Base-by-base conservation (phyloP, 2,888 invertebrate genomes). In the Pimpla rufipes region DNA sequence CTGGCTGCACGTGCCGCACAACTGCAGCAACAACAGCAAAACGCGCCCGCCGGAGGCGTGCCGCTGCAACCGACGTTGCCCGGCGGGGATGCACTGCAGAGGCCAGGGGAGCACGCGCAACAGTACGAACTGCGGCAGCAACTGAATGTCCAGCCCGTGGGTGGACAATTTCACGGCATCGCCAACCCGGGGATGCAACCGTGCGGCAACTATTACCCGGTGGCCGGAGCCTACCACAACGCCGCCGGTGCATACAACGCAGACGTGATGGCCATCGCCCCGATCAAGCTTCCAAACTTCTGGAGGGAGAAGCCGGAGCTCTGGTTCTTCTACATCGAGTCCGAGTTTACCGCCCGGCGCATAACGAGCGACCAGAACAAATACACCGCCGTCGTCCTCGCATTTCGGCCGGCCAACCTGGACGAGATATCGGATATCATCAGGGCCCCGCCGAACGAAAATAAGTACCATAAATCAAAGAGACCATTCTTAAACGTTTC, bases 271-370 rank as follows among this genome's bases (percentile, higher is more conserved):
- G 57, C 57, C 2, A 13, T 57, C 57, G n/a, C 23, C 4, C 35
- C 23, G 3, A 5, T 66, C 13, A 77, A 55, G 8, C 59, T 55
- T 11, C 66, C 57, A n/a, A 16, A 10, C 2, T 77, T 77, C 21
- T 67, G 77, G 77, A 50, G 23, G 11, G 16, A 29, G 2, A 37
- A 50, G 10, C 77, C 68, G 6, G 8, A 18, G 13, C 29, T 83
- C 6, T 79, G 83, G 83, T 74, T 83, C 52, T 21, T 23, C 11
- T 35, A 64, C 4, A 50, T 78, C n/a, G 82, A 82, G n/a, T 18
- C 73, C 13, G 7, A 21, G 29, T 83, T 83, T 57, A 21, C 11
- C 2, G 16, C 40, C 0, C 7, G n/a, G 13, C 16, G 67, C 3
- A 77, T 73, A 0, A 29, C 21, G 2, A 13, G 8, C 4, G 83